Conservation (phyloP, 2,113 vertebrate species). For the Trochalopteron elliotii region DNA sequence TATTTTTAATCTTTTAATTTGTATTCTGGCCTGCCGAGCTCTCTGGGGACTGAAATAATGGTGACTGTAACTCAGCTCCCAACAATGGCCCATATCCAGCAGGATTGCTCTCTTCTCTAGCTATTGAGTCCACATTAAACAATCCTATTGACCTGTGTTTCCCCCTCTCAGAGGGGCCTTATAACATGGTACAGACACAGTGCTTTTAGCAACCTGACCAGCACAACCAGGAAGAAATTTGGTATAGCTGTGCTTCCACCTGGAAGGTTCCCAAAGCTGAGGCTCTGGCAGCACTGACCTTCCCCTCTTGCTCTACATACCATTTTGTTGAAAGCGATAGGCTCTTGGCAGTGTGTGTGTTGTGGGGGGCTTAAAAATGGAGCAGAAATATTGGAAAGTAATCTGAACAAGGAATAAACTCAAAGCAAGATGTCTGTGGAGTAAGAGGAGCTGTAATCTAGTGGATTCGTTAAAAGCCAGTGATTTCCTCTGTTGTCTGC, state of each 20-base stretch:
- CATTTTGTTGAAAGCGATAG: neutral
- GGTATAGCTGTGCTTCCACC: neutral
- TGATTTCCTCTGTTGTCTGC: neutral
- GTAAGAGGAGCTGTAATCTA: neutral
- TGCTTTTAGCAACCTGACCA: neutral
- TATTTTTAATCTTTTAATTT: slow-evolving; percentile 49
- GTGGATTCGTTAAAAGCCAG: neutral
- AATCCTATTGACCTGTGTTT: neutral
- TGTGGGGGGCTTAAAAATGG: neutral
- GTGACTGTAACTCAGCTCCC: neutral
- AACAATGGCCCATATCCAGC: neutral
- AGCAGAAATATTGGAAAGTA: neutral
- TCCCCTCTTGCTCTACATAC: neutral
- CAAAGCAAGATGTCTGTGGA: neutral
- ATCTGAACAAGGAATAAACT: neutral
- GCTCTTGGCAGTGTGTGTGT: neutral
- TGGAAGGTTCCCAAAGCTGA: neutral
- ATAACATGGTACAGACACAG: neutral
- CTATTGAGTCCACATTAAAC: neutral
- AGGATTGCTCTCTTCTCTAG: neutral
- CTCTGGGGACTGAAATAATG: slow-evolving; percentile 18
- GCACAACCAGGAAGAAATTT: neutral
- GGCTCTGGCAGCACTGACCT: neutral
- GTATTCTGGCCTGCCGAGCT: neutral
- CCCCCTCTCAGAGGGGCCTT: neutral